Evolutionary conservation across 2,888 invertebrate species (phyloP).

Genomic region (Cancer borealis): DNA sequence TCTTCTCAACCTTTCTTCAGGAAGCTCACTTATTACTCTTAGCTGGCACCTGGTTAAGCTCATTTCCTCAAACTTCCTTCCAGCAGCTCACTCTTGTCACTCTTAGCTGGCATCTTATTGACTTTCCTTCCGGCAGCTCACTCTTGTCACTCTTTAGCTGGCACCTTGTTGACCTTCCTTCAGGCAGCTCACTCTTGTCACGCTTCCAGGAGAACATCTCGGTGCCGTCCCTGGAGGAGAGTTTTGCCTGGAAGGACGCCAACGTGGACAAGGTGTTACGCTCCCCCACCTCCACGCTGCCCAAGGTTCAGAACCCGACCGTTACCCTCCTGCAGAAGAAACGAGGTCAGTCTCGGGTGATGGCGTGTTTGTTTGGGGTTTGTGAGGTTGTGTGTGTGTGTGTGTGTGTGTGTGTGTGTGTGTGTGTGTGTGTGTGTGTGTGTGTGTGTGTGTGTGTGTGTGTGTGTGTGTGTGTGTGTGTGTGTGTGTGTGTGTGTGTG

Average conservation of each 20-base stretch:
- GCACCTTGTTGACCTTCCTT: too few relatives aligned
- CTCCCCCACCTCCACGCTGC: slow-evolving; percentile 81
- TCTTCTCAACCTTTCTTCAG: neutral
- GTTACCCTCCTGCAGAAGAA: slow-evolving; percentile 93
- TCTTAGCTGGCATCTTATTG: too few relatives aligned
- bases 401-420: neutral
- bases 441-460: neutral
- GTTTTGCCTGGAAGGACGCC: slow-evolving; percentile 76
- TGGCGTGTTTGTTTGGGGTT: neutral
- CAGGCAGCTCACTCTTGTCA: neutral
- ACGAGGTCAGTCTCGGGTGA: slow-evolving; percentile 85
- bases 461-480: neutral
- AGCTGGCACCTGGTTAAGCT: too few relatives aligned
- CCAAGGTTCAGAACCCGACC: slow-evolving; percentile 91
- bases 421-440: neutral
- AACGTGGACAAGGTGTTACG: slow-evolving; percentile 69
- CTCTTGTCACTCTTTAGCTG: neutral
- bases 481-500: neutral
- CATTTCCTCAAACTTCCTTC: too few relatives aligned
- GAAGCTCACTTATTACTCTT: neutral
- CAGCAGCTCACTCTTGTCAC: too few relatives aligned
- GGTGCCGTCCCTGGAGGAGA: slow-evolving; percentile 71
- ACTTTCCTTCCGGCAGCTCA: too few relatives aligned
- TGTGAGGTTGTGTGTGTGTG: neutral
- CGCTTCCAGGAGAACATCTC: slow-evolving; percentile 73